phyloP scores from a whole-genome alignment of 1,140 invertebrate genomes.

The Macrosteles quadrilineatus region DNA sequence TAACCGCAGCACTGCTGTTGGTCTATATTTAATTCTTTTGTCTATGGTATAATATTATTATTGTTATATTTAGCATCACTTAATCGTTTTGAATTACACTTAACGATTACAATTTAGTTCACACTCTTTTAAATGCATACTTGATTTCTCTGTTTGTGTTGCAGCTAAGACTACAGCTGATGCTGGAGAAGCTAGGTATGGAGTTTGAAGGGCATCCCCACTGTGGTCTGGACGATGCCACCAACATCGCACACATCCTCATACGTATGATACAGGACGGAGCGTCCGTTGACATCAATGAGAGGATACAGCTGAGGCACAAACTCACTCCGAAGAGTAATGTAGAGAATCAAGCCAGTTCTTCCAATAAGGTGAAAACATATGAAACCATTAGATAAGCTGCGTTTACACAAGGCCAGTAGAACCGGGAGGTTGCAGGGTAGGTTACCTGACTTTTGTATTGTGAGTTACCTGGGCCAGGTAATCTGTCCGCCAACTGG shows the following conservation, averaged over 20 bases:
- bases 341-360: neutral
- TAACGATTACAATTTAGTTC: too few species aligned
- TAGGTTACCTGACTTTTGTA: too few species aligned
- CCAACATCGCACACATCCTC: conserved; percentile 60
- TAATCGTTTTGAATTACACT: too few species aligned
- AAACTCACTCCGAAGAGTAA: neutral
- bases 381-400: neutral
- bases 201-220: conserved; percentile 59
- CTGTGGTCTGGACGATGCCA: conserved; percentile 62
- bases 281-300: conserved; percentile 54
- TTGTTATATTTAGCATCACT: too few species aligned
- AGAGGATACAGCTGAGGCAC: conserved; percentile 37
- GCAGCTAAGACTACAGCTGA: conserved; percentile 8
- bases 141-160: neutral
- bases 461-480: too few species aligned
- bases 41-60: too few species aligned
- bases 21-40: too few species aligned
- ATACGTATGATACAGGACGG: conserved; percentile 56
- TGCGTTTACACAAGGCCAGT: too few species aligned
- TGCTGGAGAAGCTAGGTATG: conserved; percentile 50
- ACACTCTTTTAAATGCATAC: too few species aligned
- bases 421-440: too few species aligned
- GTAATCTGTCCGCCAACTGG: too few species aligned
- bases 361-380: conserved; percentile 8
- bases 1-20: too few species aligned